A percentile compares a stretch with the other conserved stretches of the same genome.
Evolutionary conservation across 2,888 invertebrate species (phyloP).

Genomic region (Nezara viridula): DNA sequence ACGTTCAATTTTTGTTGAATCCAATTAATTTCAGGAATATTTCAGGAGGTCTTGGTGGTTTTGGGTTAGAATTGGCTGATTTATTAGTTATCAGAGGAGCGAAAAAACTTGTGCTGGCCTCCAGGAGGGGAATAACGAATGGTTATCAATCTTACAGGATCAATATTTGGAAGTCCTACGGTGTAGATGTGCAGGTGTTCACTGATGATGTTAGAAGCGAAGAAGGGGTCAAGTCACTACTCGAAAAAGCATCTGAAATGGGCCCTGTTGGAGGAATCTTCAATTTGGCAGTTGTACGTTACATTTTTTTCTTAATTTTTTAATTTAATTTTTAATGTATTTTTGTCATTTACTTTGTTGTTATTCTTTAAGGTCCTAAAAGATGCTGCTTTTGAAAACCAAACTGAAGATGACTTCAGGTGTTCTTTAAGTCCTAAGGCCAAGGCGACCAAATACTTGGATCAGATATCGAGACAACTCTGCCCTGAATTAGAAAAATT

Average conservation of each 20-base stretch:
- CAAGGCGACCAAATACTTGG: conserved; percentile 83
- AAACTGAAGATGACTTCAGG: conserved; percentile 78
- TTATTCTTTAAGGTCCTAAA: conserved; percentile 72
- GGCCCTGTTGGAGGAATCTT: conserved; percentile 88
- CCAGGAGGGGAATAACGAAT: conserved; percentile 72
- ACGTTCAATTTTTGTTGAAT: not conserved
- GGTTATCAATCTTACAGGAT: conserved; percentile 74
- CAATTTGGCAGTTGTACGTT: conserved; percentile 84
- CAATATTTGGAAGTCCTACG: conserved; percentile 78
- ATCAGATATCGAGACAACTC: conserved; percentile 75
- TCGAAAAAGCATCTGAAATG: conserved; percentile 76
- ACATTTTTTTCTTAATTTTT: not conserved
- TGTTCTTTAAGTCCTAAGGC: conserved; percentile 85
- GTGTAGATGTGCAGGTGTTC: conserved; percentile 78
- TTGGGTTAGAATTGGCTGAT: conserved; percentile 75
- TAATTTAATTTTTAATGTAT: not conserved
- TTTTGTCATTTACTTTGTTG: conserved; percentile 60
- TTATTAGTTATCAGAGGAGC: conserved; percentile 74
- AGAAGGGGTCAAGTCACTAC: conserved; percentile 79
- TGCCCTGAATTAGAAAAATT: conserved; percentile 78
- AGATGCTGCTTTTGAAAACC: conserved; percentile 84
- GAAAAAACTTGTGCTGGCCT: conserved; percentile 73
- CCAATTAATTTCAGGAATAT: not conserved
- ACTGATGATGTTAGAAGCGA: conserved; percentile 80
- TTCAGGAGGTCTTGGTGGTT: conserved; percentile 74